Base-by-base conservation (phyloP, 1,140 invertebrate species). In the Hyles euphorbiae region DNA sequence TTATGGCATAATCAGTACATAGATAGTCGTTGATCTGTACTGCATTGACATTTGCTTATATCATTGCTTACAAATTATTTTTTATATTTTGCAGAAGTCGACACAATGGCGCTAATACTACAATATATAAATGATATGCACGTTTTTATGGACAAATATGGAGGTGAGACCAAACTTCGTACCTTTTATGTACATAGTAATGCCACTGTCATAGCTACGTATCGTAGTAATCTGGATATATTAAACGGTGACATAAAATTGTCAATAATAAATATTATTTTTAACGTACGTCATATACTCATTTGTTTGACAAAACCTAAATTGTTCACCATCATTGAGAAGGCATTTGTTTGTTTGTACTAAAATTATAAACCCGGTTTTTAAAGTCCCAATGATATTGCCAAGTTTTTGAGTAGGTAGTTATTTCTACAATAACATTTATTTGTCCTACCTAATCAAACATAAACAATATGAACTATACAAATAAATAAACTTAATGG, bases 81-180 rank as follows among this genome's bases (percentile, higher is more conserved):
- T 72, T 65, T 70, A 48, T 74, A 65, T 67, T 76, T 81, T 88
- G 78, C 77, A 89, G 89, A 82, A 70, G 72, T 70, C 66, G 63
- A 74, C 67, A 83, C 66, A 81, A 90, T 90, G 90, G 86, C 89
- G 67, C 73, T 90, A 81, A 79, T 90, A 72, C 74, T 89, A 65
- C 78, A 88, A 65, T 88, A 86, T 72, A 72, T 90, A 68, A 85
- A 82, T 71, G 81, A 88, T 74, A 83, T 90, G 66, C 81, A 90
- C 67, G 64, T 76, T 64, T 88, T 84, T 76, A 81, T 90, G 78
- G 88, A 90, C 63, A 90, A 90, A 84, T 84, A 90, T 83, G 88
- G 88, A 86, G 90, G 90, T 90, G 58, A 84, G 88, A 47, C 11
- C 32, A 49, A 56, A 56, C 9, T 47, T 48, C 6, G 0, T 40